A percentile compares a stretch with the other conserved stretches of the same genome.
Evolutionary conservation across 2,113 vertebrate species (phyloP).

Genomic region (Callopanchax toddi): DNA sequence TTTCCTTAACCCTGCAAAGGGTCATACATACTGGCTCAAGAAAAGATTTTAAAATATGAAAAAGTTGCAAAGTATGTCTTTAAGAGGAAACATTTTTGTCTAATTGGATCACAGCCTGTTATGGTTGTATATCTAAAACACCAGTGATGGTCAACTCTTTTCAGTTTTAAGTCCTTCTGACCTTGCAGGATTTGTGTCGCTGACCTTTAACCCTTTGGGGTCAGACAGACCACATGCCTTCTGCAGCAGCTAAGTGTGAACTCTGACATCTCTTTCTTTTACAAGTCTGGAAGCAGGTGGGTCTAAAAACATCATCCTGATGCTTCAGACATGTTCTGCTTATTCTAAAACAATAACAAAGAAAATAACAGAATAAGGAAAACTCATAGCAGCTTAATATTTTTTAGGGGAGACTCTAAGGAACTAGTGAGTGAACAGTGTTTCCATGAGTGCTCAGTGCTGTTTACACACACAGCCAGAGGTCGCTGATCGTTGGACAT

Average conservation of each 20-base stretch:
- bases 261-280: slow-evolving; percentile 42
- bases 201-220: slow-evolving; percentile 54
- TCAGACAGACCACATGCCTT: slow-evolving; percentile 59
- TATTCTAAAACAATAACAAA: not conserved
- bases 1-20: no score
- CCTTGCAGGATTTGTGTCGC: slow-evolving; percentile 22
- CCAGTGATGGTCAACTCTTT: no score
- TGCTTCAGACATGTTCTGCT: slow-evolving; percentile 11
- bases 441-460: slow-evolving; percentile 50
- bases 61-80: no score
- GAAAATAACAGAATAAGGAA: not conserved
- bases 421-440: slow-evolving; percentile 17
- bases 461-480: slow-evolving; percentile 60
- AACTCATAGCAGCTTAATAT: not conserved
- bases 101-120: no score
- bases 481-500: slow-evolving; percentile 34
- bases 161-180: no score
- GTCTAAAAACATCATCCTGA: slow-evolving; percentile 23
- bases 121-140: no score
- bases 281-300: slow-evolving; percentile 51
- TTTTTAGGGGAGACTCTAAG: slow-evolving; percentile 18
- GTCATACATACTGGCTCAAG: no score
- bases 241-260: slow-evolving; percentile 47
- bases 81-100: no score
- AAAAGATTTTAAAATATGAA: no score